Base-by-base conservation (phyloP, 1,140 invertebrate species). In the Drosophila sturtevanti region DNA sequence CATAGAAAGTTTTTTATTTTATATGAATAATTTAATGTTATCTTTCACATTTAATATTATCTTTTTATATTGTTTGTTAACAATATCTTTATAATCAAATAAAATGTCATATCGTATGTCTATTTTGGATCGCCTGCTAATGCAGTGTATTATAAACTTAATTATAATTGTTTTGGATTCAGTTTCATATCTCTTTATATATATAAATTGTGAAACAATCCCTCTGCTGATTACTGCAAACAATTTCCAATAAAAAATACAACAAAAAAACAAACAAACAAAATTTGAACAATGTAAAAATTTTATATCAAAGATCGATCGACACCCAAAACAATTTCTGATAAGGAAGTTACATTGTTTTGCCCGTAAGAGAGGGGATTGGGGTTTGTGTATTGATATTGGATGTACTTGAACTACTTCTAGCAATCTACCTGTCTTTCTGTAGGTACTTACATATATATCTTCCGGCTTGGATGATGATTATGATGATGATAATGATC, bases 261-360 rank as follows among this genome's bases (percentile, higher is more conserved):
- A 76, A 76, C 27, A 31, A 31, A 31, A 31, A 22, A 56, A 34
- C 63, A 22, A 56, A 34, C 63, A 62, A 76, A 76, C 27, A 31
- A 31, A 31, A 31, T 31, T 76, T 75, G 72, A 68, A 76, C 72
- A 76, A 68, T 75, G 72, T 76, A 76, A 76, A 76, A 76, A 75
- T 62, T 59, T 31, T 51, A 55, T 55, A 55, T 55, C 52, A 34
- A 55, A 12, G 5, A 51, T 52, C 41, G 63, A 75, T 60, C 67
- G 60, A 63, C 41, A 44, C 16, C 16, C 75, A 4, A 4, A 2
- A 24, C 22, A 24, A 24, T 24, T 61, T 5, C 51, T 51, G 72
- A 75, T 76, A 76, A 76, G 72, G 72, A 54, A 76, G 72, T 75
- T 75, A 75, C 72, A 75, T 68, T 34, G 54, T 56, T 34, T 56